Conservation (phyloP, 2,797 vertebrate species). For the Micrastur ruficollis region DNA sequence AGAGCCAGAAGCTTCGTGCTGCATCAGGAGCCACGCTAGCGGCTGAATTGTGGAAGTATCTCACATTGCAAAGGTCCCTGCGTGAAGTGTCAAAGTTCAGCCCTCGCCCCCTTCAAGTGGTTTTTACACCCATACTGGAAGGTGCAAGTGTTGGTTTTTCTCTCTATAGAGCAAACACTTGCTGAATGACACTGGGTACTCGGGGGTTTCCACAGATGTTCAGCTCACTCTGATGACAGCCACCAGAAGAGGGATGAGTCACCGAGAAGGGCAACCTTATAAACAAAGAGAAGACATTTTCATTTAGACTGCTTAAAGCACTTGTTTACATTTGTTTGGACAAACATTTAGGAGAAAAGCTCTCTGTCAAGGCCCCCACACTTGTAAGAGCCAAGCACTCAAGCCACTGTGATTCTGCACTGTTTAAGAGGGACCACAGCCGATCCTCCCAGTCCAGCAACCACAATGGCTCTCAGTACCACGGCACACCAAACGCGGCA, state of each 20-base stretch:
- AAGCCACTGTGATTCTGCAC: neutral
- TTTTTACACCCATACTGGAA: neutral
- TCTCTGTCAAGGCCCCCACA: neutral
- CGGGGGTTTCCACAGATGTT: neutral
- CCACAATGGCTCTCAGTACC: neutral
- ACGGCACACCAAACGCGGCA: neutral
- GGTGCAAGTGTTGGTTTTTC: neutral
- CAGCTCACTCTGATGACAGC: neutral
- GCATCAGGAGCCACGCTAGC: neutral
- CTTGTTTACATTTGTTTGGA: neutral
- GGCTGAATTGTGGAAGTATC: neutral
- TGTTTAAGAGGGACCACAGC: neutral
- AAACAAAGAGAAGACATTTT: neutral
- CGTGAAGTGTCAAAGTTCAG: neutral
- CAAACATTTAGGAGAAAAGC: neutral
- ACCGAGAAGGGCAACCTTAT: neutral
- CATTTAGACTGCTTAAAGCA: neutral
- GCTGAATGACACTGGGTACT: neutral
- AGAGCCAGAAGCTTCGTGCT: neutral
- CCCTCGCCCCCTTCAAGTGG: neutral
- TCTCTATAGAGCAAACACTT: neutral
- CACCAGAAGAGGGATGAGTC: neutral
- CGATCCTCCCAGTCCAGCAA: neutral
- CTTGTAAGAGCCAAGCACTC: neutral
- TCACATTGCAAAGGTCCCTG: neutral